Evolutionary conservation across 2,888 invertebrate genomes (phyloP), one percentile per base, ranked within the genome.

Genomic region (Petrophora chlorosata): DNA sequence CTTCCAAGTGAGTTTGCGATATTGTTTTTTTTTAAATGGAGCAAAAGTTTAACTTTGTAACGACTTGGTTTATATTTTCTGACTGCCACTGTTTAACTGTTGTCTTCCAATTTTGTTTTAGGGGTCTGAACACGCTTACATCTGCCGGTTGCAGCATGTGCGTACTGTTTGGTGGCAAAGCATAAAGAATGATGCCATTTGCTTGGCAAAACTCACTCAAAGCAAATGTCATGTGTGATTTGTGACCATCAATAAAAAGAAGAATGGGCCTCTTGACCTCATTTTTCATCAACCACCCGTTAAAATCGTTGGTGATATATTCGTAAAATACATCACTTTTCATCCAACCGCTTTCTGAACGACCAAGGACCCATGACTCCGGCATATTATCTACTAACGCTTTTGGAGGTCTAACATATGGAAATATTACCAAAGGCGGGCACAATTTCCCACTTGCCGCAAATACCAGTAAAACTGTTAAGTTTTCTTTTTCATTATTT

Each of bases 101-200:
- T n/a, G 3, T 40, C 12, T 56, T 59, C 62, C 63, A 64, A 2
- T 42, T 3, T n/a, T 32, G 2, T 26, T 63, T 64, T 9, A 67
- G 7, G 3, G 63, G 61, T 4, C 19, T 45, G 35, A 61, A 66
- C 0, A 63, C 56, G 9, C 65, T 54, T 3, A 69, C 65, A 17
- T 63, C 63, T 19, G 63, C 67, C 33, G 65, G 65, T 29, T 66
- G 65, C 3, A 64, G 28, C n/a, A 67, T 60, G 14, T 66, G 65
- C 2, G 63, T 70, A 2, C 57, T 59, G 44, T 67, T 67, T 7
- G 65, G 55, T 7, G 59, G 63, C 8, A 68, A 44, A 3, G 63
- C 63, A 34, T 65, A 65, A 12, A 63, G 38, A 38, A 63, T 61
- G n/a, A 65, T 65, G 10, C 39, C 45, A 5, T 43, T 13, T 38